Evolutionary conservation across 2,797 vertebrate species (phyloP).

Genomic region (Lagocephalus sceleratus): DNA sequence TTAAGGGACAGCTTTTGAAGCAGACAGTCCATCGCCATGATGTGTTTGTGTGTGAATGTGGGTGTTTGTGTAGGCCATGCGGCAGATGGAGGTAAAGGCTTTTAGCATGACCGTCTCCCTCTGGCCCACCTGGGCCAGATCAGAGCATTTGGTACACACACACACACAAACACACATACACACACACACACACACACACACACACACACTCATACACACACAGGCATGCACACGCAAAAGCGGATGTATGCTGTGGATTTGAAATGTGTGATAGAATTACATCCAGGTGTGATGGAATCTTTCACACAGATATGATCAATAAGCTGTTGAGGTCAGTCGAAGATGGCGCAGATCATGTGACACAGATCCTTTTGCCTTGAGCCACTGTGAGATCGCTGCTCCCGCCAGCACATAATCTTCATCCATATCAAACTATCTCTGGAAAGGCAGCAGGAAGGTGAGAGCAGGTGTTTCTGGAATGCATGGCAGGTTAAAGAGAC

Average conservation of each 20-base stretch:
- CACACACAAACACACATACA: too few species aligned
- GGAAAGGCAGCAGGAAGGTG: constrained; percentile 15
- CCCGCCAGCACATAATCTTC: constrained; percentile 2
- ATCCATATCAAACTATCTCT: constrained; percentile 39
- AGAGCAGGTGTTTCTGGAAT: constrained; percentile 55
- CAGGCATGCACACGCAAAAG: constrained; percentile 10
- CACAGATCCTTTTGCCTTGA: constrained; percentile 6
- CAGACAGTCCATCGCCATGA: constrained; percentile 47
- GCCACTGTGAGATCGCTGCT: constrained; percentile 5
- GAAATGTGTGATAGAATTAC: constrained; percentile 35
- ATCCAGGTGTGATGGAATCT: constrained; percentile 26
- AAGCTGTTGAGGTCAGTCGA: constrained; percentile 12
- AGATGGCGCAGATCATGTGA: constrained; percentile 14
- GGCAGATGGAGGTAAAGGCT: constrained; percentile 73
- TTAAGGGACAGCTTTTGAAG: constrained; percentile 66
- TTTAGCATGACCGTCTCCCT: constrained; percentile 55
- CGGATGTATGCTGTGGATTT: constrained; percentile 15
- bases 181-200: neutral
- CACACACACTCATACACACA: neutral
- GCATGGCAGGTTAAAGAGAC: constrained; percentile 1
- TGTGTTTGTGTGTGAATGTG: constrained; percentile 49
- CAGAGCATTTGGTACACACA: too few species aligned
- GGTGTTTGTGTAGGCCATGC: constrained; percentile 44
- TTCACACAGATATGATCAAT: constrained; percentile 10
- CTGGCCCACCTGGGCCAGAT: constrained; percentile 49